Conservation (phyloP, 2,888 invertebrate genomes). For the Drosophila hamatofila region DNA sequence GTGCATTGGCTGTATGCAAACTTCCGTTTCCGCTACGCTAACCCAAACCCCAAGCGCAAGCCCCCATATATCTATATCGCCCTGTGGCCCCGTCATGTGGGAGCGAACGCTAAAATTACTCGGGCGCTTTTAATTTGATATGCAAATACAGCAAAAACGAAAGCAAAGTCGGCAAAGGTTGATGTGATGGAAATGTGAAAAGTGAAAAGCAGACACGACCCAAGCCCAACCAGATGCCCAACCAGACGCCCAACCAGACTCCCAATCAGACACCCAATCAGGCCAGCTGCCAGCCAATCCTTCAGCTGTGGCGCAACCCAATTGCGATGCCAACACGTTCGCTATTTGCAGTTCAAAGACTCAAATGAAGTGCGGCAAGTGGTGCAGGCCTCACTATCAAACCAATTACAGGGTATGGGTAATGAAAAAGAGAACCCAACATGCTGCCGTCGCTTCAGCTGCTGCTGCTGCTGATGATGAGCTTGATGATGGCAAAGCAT, state of each 20-base stretch:
- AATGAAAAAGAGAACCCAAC: conserved; percentile 49
- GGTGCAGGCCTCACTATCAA: conserved; percentile 20
- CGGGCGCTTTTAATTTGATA: conserved; percentile 81
- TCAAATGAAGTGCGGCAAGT: conserved; percentile 74
- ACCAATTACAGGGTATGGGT: conserved; percentile 34
- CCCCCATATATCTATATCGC: conserved; percentile 28
- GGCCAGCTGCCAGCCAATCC: conserved; percentile 26
- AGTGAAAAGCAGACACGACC: conserved; percentile 73
- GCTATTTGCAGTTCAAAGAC: conserved; percentile 78
- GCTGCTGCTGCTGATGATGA: conserved; percentile 23
- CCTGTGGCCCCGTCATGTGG: conserved; percentile 51
- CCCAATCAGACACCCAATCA: neutral
- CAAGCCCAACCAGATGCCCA: conserved; percentile 15
- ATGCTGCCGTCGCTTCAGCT: conserved; percentile 47
- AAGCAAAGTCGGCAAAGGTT: conserved; percentile 77
- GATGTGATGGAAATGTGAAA: conserved; percentile 79
- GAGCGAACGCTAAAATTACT: conserved; percentile 78
- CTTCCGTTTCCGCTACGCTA: conserved; percentile 66
- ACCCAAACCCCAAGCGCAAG: neutral
- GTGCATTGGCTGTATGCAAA: conserved; percentile 50
- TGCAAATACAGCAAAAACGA: conserved; percentile 81
- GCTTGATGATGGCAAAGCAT: conserved; percentile 46
- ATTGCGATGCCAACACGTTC: conserved; percentile 61
- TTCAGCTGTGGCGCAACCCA: conserved; percentile 32
- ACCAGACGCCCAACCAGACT: conserved; percentile 28